Conservation (phyloP, 2,888 invertebrate species). For the Heliconius sara region DNA sequence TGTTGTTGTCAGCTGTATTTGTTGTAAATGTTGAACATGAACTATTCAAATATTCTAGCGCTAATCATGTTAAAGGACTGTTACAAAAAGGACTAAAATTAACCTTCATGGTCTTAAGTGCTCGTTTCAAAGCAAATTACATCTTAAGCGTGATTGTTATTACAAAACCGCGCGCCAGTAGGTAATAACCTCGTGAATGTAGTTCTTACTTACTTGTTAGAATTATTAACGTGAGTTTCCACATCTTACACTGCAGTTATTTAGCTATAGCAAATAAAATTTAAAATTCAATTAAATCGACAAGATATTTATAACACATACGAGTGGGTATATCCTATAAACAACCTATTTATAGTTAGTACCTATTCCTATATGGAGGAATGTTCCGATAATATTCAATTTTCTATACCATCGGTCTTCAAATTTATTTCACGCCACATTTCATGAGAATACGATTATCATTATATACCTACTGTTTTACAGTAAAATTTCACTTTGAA, state of each 20-base stretch:
- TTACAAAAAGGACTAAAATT: conserved; percentile 41
- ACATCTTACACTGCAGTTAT: not conserved
- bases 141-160: conserved; percentile 47
- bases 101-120: conserved; percentile 38
- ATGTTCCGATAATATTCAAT: conserved; percentile 26
- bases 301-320: not conserved
- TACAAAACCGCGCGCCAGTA: conserved; percentile 41
- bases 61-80: not conserved
- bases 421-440: conserved; percentile 27
- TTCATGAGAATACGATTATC: conserved; percentile 14
- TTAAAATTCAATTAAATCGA: not conserved
- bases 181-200: conserved; percentile 39
- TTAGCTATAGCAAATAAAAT: not conserved
- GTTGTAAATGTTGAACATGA: not conserved
- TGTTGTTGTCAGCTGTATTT: not conserved
- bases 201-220: conserved; percentile 39
- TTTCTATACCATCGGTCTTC: conserved; percentile 15
- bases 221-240: conserved; percentile 31
- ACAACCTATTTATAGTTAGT: not conserved
- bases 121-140: conserved; percentile 44
- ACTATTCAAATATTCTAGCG: not conserved
- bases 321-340: not conserved
- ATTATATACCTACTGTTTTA: not conserved
- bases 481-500: not conserved
- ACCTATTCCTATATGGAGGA: not conserved